Conservation (phyloP, 2,888 invertebrate genomes). For the Sinhomidia bicolor region DNA sequence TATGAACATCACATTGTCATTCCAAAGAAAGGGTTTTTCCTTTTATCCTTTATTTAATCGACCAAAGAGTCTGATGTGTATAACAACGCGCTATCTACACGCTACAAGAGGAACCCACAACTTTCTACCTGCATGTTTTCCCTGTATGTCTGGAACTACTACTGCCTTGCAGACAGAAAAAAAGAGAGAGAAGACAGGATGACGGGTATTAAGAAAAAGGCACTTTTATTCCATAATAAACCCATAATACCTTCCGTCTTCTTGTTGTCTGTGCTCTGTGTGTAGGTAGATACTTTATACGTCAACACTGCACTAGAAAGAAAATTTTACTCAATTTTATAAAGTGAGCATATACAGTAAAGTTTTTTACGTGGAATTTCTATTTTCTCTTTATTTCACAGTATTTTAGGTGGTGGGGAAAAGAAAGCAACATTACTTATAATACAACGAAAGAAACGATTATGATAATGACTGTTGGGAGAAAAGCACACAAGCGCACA, state of each 20-base stretch:
- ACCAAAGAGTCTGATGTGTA: not conserved
- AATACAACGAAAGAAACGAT: slow-evolving; percentile 29
- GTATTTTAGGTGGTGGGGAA: not conserved
- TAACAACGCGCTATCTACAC: slow-evolving; percentile 49
- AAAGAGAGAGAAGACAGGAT: no score
- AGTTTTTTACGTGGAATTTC: not conserved
- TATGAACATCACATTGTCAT: not conserved
- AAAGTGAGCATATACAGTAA: no score
- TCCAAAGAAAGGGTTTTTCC: not conserved
- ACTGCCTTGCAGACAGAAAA: no score
- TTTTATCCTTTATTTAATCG: slow-evolving; percentile 1
- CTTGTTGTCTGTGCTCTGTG: not conserved
- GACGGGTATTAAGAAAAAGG: not conserved
- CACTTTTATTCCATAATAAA: not conserved
- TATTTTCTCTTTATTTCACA: not conserved
- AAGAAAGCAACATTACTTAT: slow-evolving; percentile 10
- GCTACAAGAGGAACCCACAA: slow-evolving; percentile 5
- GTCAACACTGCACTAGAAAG: not conserved
- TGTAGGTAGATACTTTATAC: not conserved
- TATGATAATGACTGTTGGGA: slow-evolving; percentile 34
- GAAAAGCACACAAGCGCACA: not conserved
- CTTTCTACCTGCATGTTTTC: not conserved
- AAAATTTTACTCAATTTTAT: not conserved
- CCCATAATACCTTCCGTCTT: not conserved
- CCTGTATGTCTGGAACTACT: no score